phyloP scores from a whole-genome alignment of 2,113 vertebrate species.

The Candoia aspera region DNA sequence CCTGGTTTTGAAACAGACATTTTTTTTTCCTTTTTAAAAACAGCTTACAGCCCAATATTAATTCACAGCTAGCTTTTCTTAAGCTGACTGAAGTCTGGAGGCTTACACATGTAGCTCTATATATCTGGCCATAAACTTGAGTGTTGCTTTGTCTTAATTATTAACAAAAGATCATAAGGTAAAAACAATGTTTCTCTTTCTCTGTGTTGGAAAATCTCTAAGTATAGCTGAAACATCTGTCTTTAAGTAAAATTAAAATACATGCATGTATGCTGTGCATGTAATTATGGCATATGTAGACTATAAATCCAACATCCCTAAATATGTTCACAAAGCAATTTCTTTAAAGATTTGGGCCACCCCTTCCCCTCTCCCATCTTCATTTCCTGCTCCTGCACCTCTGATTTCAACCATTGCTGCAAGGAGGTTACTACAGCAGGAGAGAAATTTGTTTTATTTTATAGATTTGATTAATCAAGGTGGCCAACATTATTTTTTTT shows the following conservation, averaged over 20 bases:
- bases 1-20: background rate
- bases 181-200: background rate
- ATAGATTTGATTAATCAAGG: background rate
- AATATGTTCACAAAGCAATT: background rate
- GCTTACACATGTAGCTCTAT: background rate
- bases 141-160: background rate
- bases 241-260: background rate
- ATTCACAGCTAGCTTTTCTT: background rate
- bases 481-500: too few species aligned
- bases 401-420: background rate
- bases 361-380: background rate
- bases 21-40: background rate
- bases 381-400: background rate
- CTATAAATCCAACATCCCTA: background rate
- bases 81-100: background rate
- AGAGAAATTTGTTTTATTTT: background rate
- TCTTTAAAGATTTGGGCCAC: background rate
- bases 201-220: background rate
- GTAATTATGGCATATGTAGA: background rate
- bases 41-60: background rate
- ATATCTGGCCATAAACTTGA: background rate
- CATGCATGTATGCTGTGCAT: background rate
- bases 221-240: background rate
- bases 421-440: background rate
- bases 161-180: background rate